Percentiles rank a stretch among this genome's conserved stretches.
phyloP scores from a whole-genome alignment of 2,113 vertebrate genomes.

The Myxocyprinus asiaticus region DNA sequence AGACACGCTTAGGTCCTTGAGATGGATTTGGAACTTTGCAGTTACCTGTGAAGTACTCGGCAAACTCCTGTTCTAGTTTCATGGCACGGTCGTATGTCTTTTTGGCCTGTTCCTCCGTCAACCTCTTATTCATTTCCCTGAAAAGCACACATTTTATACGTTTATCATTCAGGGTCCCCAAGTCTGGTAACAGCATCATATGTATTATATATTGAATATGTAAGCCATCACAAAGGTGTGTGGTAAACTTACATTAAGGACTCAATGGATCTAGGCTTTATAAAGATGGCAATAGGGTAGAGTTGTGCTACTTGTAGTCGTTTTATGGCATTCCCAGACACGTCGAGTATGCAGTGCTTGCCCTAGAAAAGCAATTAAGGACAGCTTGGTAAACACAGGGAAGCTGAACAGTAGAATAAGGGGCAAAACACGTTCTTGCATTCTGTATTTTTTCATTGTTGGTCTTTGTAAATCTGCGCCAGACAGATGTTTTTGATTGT shows the following conservation, averaged over 20 bases:
- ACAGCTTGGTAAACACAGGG: neutral
- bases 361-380: conserved; percentile 78
- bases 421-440: too few relatives aligned
- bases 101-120: conserved; percentile 95
- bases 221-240: neutral
- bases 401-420: conserved; percentile 4
- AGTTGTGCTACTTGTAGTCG: conserved; percentile 98
- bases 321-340: conserved; percentile 98
- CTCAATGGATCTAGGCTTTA: conserved; percentile 92
- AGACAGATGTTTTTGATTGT: too few relatives aligned
- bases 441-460: neutral
- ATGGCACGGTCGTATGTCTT: conserved; percentile 92
- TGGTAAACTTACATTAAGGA: conserved; percentile 89
- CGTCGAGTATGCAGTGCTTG: conserved; percentile 97
- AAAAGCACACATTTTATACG: neutral
- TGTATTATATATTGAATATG: neutral
- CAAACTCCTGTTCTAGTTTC: conserved; percentile 98
- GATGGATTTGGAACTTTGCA: conserved; percentile 1
- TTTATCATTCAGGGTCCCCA: too few relatives aligned
- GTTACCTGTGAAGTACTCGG: conserved; percentile 96
- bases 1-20: neutral
- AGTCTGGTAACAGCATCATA: too few relatives aligned
- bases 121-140: conserved; percentile 97
- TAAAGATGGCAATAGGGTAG: conserved; percentile 97
- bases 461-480: neutral